Evolutionary conservation across 2,113 vertebrate species (phyloP).

Genomic region (Xiphorhynchus elegans): DNA sequence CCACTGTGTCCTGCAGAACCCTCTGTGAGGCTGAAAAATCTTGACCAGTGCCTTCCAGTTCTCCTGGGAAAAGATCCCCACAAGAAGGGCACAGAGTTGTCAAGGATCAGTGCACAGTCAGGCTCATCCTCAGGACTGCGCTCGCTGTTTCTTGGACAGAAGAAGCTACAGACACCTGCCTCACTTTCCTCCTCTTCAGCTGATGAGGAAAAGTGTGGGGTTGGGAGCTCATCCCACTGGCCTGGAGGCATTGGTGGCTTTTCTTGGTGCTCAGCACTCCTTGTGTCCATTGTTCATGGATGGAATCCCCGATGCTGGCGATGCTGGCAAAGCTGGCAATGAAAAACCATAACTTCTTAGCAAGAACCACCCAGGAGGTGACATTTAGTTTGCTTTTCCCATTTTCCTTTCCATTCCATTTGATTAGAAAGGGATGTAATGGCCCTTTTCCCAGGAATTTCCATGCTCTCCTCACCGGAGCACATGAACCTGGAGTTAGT

Average conservation of each 20-base stretch:
- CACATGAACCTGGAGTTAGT: background rate
- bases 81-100: fast-evolving
- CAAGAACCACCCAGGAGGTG: background rate
- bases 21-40: background rate
- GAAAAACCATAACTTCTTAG: background rate
- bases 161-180: background rate
- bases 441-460: background rate
- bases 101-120: background rate
- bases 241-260: background rate
- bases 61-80: background rate
- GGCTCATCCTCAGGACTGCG: background rate
- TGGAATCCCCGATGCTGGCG: fast-evolving
- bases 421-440: background rate
- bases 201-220: fast-evolving
- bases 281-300: background rate
- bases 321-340: background rate
- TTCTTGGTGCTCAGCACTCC: fast-evolving
- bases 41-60: background rate
- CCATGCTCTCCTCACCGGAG: background rate
- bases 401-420: background rate
- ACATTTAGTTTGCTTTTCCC: background rate
- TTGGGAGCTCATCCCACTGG: background rate
- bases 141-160: background rate
- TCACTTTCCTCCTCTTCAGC: background rate
- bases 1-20: background rate